A percentile compares a stretch with the other conserved stretches of the same genome.
phyloP scores from a whole-genome alignment of 2,797 vertebrate genomes.

The Apogon hyalosoma region DNA sequence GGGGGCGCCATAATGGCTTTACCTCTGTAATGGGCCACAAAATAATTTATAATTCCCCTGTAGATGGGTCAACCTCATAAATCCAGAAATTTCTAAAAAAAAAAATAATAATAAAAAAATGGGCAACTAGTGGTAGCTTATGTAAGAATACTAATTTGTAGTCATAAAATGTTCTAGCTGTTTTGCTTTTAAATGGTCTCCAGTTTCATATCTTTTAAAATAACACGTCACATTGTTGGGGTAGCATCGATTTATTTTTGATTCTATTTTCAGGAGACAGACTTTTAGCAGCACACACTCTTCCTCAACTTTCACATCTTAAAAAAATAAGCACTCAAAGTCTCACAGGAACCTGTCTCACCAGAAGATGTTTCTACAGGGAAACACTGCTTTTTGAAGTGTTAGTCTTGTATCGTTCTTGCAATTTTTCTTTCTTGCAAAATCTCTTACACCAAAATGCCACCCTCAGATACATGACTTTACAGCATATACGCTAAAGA shows the following conservation, averaged over 20 bases:
- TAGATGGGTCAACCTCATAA: background rate
- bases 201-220: slow-evolving; percentile 28
- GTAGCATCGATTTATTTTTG: slow-evolving; percentile 18
- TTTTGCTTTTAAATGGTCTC: slow-evolving; percentile 34
- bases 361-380: slow-evolving; percentile 23
- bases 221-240: background rate
- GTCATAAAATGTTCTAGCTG: slow-evolving; percentile 1
- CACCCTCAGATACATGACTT: background rate
- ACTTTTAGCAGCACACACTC: slow-evolving; percentile 25
- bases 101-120: background rate
- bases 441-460: slow-evolving; percentile 19
- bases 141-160: background rate
- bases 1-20: slow-evolving; percentile 29
- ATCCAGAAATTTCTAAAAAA: slow-evolving; percentile 5
- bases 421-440: slow-evolving; percentile 29
- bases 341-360: slow-evolving; percentile 36
- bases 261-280: slow-evolving; percentile 18
- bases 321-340: slow-evolving; percentile 13
- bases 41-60: slow-evolving; percentile 19
- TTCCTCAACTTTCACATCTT: slow-evolving; percentile 44
- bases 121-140: background rate
- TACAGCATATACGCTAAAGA: background rate
- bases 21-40: background rate
- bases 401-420: slow-evolving; percentile 22
- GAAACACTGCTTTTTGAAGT: slow-evolving; percentile 25